Conservation (phyloP, 2,888 invertebrate genomes). For the Plagodis dolabraria region DNA sequence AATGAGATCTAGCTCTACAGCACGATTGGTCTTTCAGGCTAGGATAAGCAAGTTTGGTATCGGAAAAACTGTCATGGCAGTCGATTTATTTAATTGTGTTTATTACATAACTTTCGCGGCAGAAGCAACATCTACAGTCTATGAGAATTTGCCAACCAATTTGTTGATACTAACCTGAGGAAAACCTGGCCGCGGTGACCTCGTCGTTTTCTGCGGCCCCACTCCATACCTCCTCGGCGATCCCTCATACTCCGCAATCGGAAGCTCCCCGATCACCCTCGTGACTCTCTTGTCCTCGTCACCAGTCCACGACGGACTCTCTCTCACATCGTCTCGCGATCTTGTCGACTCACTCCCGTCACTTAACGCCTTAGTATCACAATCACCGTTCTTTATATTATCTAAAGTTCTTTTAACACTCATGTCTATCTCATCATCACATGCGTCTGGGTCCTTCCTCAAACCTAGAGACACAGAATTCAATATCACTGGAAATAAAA, state of each 20-base stretch:
- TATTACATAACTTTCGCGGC: too few species aligned
- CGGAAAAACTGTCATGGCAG: too few species aligned
- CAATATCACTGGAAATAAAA: slow-evolving; percentile 78
- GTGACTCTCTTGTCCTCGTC: slow-evolving; percentile 82
- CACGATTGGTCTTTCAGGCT: too few species aligned
- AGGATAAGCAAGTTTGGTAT: too few species aligned
- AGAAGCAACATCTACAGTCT: too few species aligned
- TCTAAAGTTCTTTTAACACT: slow-evolving; percentile 81
- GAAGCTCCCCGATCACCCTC: slow-evolving; percentile 91
- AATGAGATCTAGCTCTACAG: too few species aligned
- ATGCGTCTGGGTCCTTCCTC: slow-evolving; percentile 81
- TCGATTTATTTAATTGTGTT: too few species aligned
- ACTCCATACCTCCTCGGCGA: slow-evolving; percentile 95
- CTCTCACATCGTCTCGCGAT: slow-evolving; percentile 65
- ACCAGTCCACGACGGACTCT: slow-evolving; percentile 67
- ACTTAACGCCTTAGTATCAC: slow-evolving; percentile 75
- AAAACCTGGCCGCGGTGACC: slow-evolving; percentile 94
- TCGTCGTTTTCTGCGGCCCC: slow-evolving; percentile 88
- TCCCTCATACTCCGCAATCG: slow-evolving; percentile 97
- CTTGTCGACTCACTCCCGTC: slow-evolving; percentile 71
- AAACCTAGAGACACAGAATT: slow-evolving; percentile 84
- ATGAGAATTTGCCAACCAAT: too few species aligned
- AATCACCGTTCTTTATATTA: slow-evolving; percentile 81
- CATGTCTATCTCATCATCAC: slow-evolving; percentile 80
- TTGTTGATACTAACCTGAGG: slow-evolving; percentile 85